phyloP scores from a whole-genome alignment of 2,888 invertebrate genomes.

The Muscina levida region DNA sequence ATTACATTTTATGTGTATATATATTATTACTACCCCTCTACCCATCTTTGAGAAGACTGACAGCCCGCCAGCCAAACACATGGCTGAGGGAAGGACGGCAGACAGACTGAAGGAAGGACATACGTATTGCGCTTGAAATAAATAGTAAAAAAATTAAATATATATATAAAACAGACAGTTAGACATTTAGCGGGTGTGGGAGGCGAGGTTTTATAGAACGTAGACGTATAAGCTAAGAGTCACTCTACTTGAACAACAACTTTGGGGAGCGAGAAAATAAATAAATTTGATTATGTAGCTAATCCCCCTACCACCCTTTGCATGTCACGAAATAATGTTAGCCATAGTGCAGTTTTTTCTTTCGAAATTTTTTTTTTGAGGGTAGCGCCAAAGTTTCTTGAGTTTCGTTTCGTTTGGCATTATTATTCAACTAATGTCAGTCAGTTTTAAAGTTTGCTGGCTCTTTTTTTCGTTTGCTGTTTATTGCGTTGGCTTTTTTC shows the following conservation, averaged over 20 bases:
- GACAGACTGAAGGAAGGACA: too few species aligned
- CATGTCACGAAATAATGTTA: too few species aligned
- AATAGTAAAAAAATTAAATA: too few species aligned
- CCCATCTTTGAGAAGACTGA: not conserved
- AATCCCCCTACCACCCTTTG: not conserved
- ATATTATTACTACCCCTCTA: not conserved
- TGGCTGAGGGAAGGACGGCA: not conserved
- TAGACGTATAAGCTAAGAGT: constrained; percentile 25
- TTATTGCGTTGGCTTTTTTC: not conserved
- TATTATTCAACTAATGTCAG: constrained; percentile 66
- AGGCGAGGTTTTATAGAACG: not conserved
- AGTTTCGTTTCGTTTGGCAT: constrained; percentile 61
- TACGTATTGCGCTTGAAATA: too few species aligned
- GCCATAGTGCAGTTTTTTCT: too few species aligned
- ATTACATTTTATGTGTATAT: constrained; percentile 71
- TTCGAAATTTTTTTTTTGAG: too few species aligned
- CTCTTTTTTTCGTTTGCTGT: constrained; percentile 18
- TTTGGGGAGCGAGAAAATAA: not conserved
- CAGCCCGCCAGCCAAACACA: not conserved
- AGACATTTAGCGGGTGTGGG: constrained; percentile 3
- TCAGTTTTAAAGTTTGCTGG: constrained; percentile 61
- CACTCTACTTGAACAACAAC: constrained; percentile 6
- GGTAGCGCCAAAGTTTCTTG: constrained; percentile 22
- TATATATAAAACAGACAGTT: not conserved
- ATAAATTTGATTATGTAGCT: constrained; percentile 52